These are phyloP conservation scores for Brachycybe producta DNA, from an alignment of 2,888 invertebrate genomes.

Conservation along the genomic window DNA sequence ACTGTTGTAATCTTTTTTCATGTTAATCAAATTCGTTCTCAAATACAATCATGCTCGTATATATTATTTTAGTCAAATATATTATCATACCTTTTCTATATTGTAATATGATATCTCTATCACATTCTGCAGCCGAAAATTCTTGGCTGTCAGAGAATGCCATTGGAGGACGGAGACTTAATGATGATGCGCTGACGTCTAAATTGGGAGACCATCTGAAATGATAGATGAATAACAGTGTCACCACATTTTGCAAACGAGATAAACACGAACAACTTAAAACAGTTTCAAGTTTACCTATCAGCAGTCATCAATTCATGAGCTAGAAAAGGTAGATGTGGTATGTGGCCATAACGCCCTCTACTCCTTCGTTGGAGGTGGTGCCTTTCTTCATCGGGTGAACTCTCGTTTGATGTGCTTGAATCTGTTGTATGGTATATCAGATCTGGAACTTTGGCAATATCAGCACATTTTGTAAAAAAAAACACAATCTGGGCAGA, in stretches of 20 bases:
- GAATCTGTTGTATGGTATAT: constrained; percentile 12
- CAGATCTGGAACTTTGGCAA: constrained; percentile 11
- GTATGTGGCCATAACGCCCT: constrained; percentile 10
- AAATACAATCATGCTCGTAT: not conserved
- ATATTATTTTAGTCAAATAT: not conserved
- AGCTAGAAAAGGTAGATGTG: constrained; percentile 7
- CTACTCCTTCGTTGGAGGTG: constrained; percentile 11
- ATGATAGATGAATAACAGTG: not conserved
- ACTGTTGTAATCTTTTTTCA: not conserved
- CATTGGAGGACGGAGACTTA: constrained; percentile 15
- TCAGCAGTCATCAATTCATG: constrained; percentile 11
- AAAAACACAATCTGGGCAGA: not conserved
- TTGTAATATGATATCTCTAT: constrained; percentile 15
- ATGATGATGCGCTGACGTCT: constrained; percentile 14
- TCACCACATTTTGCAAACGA: not conserved
- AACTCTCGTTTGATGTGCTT: constrained; percentile 14
- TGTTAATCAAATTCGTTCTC: not conserved
- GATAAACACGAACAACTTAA: not conserved
- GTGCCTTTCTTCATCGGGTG: constrained; percentile 12
- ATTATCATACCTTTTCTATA: constrained; percentile 12
- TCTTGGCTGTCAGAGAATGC: constrained; percentile 16
- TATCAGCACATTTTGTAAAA: not conserved
- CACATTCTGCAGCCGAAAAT: constrained; percentile 16
- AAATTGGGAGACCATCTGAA: constrained; percentile 15
- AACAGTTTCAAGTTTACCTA: constrained; percentile 5